These are phyloP conservation scores for Coenonympha glycerion DNA, from an alignment of 2,888 invertebrate species.

Conservation along the genomic window DNA sequence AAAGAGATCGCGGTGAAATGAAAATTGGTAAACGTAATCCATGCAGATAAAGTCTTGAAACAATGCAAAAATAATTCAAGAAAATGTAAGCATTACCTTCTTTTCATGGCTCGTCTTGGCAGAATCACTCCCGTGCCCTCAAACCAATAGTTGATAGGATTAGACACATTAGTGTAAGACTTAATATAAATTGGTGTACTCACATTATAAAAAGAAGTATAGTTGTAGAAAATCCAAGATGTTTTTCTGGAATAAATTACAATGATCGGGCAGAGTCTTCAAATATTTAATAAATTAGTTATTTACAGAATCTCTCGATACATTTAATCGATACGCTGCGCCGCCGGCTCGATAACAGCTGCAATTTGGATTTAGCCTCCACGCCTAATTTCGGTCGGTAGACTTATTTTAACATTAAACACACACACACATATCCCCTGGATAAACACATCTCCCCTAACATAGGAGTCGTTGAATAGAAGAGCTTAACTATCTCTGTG, in stretches of 20 bases:
- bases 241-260: background rate
- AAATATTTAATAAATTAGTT: slow-evolving; percentile 5
- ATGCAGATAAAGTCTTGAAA: too few species aligned
- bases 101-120: too few species aligned
- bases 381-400: slow-evolving; percentile 72
- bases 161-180: too few species aligned
- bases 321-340: slow-evolving; percentile 32
- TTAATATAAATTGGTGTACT: too few species aligned
- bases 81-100: too few species aligned
- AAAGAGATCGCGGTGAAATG: too few species aligned
- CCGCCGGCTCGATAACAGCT: slow-evolving; percentile 55
- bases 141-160: too few species aligned
- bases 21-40: too few species aligned
- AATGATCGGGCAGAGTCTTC: background rate
- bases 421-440: slow-evolving; percentile 70
- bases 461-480: slow-evolving; percentile 50
- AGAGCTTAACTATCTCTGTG: slow-evolving; percentile 41
- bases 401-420: slow-evolving; percentile 75
- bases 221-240: background rate
- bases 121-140: too few species aligned
- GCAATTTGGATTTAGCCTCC: slow-evolving; percentile 69
- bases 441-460: slow-evolving; percentile 71
- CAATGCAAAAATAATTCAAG: too few species aligned
- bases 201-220: too few species aligned
- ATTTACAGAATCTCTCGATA: slow-evolving; percentile 22